A percentile compares a stretch with the other conserved stretches of the same genome.
Conservation (phyloP, 2,797 vertebrate species). For the Pangasius mekongensis region DNA sequence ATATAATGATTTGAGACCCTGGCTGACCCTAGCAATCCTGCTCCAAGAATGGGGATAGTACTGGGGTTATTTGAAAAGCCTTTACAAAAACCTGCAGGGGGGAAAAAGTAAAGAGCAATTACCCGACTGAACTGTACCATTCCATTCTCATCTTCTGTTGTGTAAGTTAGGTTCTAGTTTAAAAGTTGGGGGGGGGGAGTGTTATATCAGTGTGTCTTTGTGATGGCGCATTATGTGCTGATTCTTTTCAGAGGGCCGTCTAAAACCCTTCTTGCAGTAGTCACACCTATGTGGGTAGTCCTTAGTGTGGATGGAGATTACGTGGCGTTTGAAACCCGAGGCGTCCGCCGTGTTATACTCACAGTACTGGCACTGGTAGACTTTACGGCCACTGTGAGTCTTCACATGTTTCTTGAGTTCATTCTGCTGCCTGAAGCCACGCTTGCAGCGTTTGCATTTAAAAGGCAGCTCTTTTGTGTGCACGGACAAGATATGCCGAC, state of each 20-base stretch:
- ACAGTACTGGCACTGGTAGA: constrained; percentile 98
- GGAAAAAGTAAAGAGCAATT: constrained; percentile 19
- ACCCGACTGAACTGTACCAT: constrained; percentile 50
- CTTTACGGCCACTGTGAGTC: constrained; percentile 96
- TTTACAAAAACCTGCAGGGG: constrained; percentile 57
- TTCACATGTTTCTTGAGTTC: constrained; percentile 99
- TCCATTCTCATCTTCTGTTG: constrained; percentile 15
- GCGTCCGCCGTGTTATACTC: constrained; percentile 98
- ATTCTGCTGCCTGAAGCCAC: constrained; percentile 90
- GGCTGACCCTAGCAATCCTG: constrained; percentile 62
- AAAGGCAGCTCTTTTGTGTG: constrained; percentile 93
- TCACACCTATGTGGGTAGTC: constrained; percentile 98
- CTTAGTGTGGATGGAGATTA: constrained; percentile 98
- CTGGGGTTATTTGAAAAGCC: constrained; percentile 29
- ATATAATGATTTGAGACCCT: constrained; percentile 81
- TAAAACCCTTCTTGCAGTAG: constrained; percentile 97
- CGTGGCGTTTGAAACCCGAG: constrained; percentile 96
- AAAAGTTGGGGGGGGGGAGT: background rate
- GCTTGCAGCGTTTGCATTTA: constrained; percentile 92
- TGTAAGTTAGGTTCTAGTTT: constrained; percentile 33
- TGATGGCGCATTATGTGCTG: constrained; percentile 98
- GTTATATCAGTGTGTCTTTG: constrained; percentile 87
- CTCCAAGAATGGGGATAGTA: background rate
- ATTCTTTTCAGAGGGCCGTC: constrained; percentile 95
- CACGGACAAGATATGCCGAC: constrained; percentile 94